Percentiles rank a stretch among this genome's conserved stretches.
phyloP scores from a whole-genome alignment of 2,888 invertebrate species.

The Alsophila aescularia region DNA sequence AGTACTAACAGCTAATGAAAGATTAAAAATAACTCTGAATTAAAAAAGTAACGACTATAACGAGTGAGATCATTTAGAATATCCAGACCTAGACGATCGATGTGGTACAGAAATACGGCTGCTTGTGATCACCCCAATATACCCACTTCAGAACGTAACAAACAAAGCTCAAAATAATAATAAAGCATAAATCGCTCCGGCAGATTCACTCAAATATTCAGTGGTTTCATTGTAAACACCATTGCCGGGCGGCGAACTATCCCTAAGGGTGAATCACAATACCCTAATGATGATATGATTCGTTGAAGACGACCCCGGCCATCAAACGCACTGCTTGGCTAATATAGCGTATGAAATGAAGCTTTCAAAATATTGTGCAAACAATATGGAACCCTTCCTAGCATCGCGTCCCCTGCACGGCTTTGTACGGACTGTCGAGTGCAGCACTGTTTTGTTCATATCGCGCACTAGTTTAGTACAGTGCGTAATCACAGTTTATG shows the following conservation, averaged over 20 bases:
- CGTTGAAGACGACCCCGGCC: conserved; percentile 74
- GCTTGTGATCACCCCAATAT: neutral
- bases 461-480: conserved; percentile 43
- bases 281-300: conserved; percentile 78
- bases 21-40: no score
- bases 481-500: conserved; percentile 14
- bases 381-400: conserved; percentile 76
- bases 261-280: conserved; percentile 59
- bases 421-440: conserved; percentile 62
- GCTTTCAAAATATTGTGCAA: conserved; percentile 84
- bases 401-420: conserved; percentile 51
- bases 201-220: conserved; percentile 43
- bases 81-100: no score
- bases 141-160: neutral
- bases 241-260: conserved; percentile 38
- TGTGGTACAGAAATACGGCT: neutral
- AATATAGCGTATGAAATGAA: conserved; percentile 82
- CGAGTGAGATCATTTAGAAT: no score
- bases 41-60: no score
- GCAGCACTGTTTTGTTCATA: conserved; percentile 53
- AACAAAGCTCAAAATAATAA: conserved; percentile 13
- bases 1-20: no score
- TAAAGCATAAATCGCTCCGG: conserved; percentile 21
- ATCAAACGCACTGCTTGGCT: conserved; percentile 77
- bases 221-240: conserved; percentile 53